phyloP scores from a whole-genome alignment of 1,140 invertebrate genomes.

The Notospermus geniculatus region DNA sequence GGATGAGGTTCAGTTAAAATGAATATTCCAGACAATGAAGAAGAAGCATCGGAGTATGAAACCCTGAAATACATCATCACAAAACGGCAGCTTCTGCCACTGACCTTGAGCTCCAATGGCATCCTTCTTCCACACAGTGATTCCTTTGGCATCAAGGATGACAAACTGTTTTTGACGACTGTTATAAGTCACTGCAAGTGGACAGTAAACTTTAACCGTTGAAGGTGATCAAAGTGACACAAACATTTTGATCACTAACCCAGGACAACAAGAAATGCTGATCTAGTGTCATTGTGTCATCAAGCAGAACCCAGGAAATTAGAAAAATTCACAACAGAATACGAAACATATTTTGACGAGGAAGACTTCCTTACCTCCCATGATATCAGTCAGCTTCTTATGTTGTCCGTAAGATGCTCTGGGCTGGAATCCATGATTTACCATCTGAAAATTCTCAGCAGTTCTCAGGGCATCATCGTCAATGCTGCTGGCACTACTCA shows the following conservation, averaged over 20 bases:
- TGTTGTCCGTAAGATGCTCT: conserved; percentile 45
- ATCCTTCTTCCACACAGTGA: conserved; percentile 48
- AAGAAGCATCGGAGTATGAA: too few relatives aligned
- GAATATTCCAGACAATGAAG: too few relatives aligned
- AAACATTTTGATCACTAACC: too few relatives aligned
- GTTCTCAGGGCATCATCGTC: conserved; percentile 22
- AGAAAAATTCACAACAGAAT: neutral
- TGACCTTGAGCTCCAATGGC: conserved; percentile 34
- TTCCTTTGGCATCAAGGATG: conserved; percentile 48
- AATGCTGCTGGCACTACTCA: conserved; percentile 19
- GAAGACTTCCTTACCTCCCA: conserved; percentile 37
- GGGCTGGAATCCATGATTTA: conserved; percentile 43
- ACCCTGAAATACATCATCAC: too few relatives aligned
- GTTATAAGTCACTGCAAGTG: conserved; percentile 49
- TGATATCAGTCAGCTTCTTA: conserved; percentile 44
- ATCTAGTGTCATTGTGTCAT: too few relatives aligned
- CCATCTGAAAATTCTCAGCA: conserved; percentile 34
- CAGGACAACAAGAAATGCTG: too few relatives aligned
- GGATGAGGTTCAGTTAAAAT: too few relatives aligned
- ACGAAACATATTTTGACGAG: neutral
- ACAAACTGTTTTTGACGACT: conserved; percentile 48
- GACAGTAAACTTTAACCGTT: too few relatives aligned
- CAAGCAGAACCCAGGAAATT: too few relatives aligned
- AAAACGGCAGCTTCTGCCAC: too few relatives aligned
- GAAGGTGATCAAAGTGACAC: too few relatives aligned